Conservation (phyloP, 2,113 vertebrate species). For the Sciurus niger region DNA sequence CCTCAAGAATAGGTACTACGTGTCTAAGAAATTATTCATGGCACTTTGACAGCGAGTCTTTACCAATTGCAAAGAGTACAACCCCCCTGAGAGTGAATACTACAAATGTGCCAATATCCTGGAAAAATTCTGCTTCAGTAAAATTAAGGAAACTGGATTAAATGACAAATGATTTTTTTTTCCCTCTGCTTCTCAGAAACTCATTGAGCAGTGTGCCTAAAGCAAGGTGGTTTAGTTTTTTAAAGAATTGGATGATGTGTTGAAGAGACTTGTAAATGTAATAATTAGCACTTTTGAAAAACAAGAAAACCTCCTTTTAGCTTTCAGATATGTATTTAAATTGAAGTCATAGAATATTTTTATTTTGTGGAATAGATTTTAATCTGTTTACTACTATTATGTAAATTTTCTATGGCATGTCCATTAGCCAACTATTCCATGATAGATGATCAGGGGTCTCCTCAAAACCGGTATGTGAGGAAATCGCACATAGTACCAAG, state of each 20-base stretch:
- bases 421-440: constrained; percentile 82
- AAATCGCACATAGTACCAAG: constrained; percentile 87
- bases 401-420: constrained; percentile 87
- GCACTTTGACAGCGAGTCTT: constrained; percentile 99
- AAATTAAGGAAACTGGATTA: constrained; percentile 99
- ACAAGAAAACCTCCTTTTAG: too few relatives aligned
- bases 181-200: constrained; percentile 72
- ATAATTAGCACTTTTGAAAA: too few relatives aligned
- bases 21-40: constrained; percentile 99
- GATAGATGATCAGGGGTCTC: constrained; percentile 85
- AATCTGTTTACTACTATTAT: constrained; percentile 88
- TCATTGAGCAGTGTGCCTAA: constrained; percentile 86
- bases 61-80: constrained; percentile 89
- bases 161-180: constrained; percentile 94
- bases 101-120: constrained; percentile 86
- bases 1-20: constrained; percentile 98
- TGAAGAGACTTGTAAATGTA: too few relatives aligned
- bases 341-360: constrained; percentile 33
- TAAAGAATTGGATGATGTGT: constrained; percentile 81
- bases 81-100: too few relatives aligned
- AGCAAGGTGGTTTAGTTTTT: constrained; percentile 64
- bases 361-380: constrained; percentile 91
- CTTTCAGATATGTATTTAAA: too few relatives aligned
- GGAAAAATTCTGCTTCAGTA: constrained; percentile 99
- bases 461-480: constrained; percentile 79